Conservation (phyloP, 2,888 invertebrate species). For the Chaetoderma sp. region DNA sequence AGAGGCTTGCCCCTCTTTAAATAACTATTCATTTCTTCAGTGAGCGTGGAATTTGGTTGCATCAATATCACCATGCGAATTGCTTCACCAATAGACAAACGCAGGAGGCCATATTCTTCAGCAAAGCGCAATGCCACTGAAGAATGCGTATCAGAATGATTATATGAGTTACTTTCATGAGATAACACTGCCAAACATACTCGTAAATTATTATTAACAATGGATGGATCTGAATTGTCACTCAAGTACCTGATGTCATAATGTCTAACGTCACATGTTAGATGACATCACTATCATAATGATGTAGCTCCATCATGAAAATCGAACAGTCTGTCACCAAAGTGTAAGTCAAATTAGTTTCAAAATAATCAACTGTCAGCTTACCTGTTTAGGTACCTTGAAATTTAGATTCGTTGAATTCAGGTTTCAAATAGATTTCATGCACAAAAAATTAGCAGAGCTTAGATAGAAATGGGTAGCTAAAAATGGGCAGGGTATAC, state of each 20-base stretch:
- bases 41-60: slow-evolving; percentile 62
- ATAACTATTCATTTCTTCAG: slow-evolving; percentile 52
- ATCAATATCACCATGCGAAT: slow-evolving; percentile 58
- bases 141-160: slow-evolving; percentile 12
- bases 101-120: slow-evolving; percentile 64
- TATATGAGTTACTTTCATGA: too few relatives aligned
- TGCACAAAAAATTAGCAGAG: too few relatives aligned
- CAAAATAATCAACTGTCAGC: too few relatives aligned
- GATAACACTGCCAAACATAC: background rate
- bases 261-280: background rate
- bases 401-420: too few relatives aligned
- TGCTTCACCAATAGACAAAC: slow-evolving; percentile 68
- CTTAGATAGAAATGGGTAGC: too few relatives aligned
- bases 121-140: slow-evolving; percentile 67
- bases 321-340: background rate
- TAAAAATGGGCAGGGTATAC: too few relatives aligned
- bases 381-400: too few relatives aligned
- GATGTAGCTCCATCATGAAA: background rate
- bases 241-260: too few relatives aligned
- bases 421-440: too few relatives aligned
- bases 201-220: background rate
- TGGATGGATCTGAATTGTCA: too few relatives aligned
- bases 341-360: too few relatives aligned
- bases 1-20: slow-evolving; percentile 61
- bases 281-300: background rate